Evolutionary conservation across 2,888 invertebrate species (phyloP), one percentile per base, ranked within the genome.

Genomic region (Oxytorus armatus): DNA sequence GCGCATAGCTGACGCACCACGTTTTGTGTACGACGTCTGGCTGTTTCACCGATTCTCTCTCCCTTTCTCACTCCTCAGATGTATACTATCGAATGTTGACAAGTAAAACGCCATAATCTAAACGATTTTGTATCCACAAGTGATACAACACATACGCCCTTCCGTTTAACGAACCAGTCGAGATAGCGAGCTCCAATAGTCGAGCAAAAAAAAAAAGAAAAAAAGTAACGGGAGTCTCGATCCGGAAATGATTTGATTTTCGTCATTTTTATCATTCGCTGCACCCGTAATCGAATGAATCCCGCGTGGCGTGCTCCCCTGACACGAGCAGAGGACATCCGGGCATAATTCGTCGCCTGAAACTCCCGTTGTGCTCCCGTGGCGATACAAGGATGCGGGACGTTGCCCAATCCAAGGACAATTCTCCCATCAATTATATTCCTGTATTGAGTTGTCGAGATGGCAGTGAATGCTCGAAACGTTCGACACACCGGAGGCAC

Each of bases 211-310:
- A 36, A 42, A 25, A 23, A 14, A n/a, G 16, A 36, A 57, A 39
- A 59, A 39, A 70, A 36, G 47, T 29, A 23, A 14, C 16, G 59
- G 11, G 18, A 33, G 63, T 69, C 79, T 59, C 63, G 42, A 23
- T 68, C 83, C 85, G 85, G 86, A 87, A 87, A 86, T 84, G 81
- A 88, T 88, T 87, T 84, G 83, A 87, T 88, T 86, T 85, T 87
- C 85, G 83, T 85, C 83, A 82, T 86, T 87, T 86, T 86, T 84
- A 80, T 85, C 83, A 85, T 83, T 84, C 82, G 76, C 82, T 80
- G 79, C 80, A 69, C 79, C 55, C 79, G 81, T 74, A 84, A 87
- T 83, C 85, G 83, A 86, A 84, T 80, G 74, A 77, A 59, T 76
- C 65, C 42, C 36, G 11, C 59, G 73, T 65, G 77, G 1, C 3